Base-by-base conservation (phyloP, 2,797 vertebrate genomes). In the Coregonus ussuriensis region DNA sequence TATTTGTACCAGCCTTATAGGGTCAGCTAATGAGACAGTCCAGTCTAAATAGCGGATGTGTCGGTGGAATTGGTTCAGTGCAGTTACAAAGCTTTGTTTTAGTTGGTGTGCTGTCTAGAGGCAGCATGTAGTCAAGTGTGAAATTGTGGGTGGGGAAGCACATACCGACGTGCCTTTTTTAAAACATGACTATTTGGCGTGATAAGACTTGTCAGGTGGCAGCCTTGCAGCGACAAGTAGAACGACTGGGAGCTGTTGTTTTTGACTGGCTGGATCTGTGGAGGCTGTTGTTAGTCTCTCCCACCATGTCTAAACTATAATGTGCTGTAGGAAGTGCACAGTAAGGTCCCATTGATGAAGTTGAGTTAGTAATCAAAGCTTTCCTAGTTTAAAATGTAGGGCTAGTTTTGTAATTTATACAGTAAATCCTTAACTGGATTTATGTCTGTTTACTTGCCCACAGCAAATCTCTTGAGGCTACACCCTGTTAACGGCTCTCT, bases 261-360 rank as follows among this genome's bases (percentile, higher is more conserved):
- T 71, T 74, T 56, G 53, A 74, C 69, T 13, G 65, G 35, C 31
- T 76, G 65, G 14, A 67, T 33, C 4, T 67, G 65, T 70, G 68
- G 9, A 62, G 71, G 6, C 11, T 71, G n/a, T 16, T 21, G n/a
- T 21, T 74, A 3, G 71, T 29, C 66, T 67, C 66, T 65, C 25
- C 1, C 13, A 31, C 31, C 66, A 67, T 9, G 15, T 35, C 5
- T 18, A 67, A 35, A 59, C 56, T n/a, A 59, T 7, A 59, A 18
- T 21, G 18, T 7, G 56, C n/a, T 59, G 4, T 16, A 59, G 54
- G 56, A 59, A 18, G 56, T 59, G n/a, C 56, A 59, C 56, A 21
- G 56, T n/a, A 59, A 18, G 18, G 56, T 21, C 6, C 56, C 56
- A 59, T 21, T 59, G 16, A 67, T 37, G 67, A 35, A 18, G 33